Evolutionary conservation across 2,797 vertebrate genomes (phyloP).

Genomic region (Capromys pilorides): DNA sequence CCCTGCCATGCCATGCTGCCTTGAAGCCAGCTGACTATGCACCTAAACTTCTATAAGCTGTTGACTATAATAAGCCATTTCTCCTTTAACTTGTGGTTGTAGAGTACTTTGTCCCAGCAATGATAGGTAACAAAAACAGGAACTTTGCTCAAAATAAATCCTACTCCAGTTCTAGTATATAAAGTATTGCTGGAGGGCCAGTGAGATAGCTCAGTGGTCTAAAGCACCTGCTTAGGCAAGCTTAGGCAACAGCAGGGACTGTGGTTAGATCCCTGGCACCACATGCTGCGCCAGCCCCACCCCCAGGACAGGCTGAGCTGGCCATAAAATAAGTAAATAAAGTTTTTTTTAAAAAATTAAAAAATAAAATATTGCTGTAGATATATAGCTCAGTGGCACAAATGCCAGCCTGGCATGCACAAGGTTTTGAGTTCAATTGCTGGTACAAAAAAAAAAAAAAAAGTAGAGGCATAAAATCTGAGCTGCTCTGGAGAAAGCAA

Average conservation of each 20-base stretch:
- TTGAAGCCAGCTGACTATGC: neutral
- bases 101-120: neutral
- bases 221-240: too few species aligned
- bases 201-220: too few species aligned
- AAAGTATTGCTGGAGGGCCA: too few species aligned
- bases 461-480: neutral
- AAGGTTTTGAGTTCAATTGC: too few species aligned
- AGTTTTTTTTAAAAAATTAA: too few species aligned
- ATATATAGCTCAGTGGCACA: too few species aligned
- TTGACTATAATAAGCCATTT: neutral
- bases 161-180: neutral
- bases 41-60: neutral
- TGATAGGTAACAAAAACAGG: neutral
- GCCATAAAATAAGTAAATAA: too few species aligned
- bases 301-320: too few species aligned
- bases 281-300: too few species aligned
- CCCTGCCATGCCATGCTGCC: neutral
- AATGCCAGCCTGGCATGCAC: too few species aligned
- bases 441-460: neutral
- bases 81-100: neutral
- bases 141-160: neutral
- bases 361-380: neutral
- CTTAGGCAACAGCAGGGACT: too few species aligned
- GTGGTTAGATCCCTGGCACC: too few species aligned
- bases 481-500: neutral